Evolutionary conservation across 2,888 invertebrate genomes (phyloP).

Genomic region (Rhynchonema sp.): DNA sequence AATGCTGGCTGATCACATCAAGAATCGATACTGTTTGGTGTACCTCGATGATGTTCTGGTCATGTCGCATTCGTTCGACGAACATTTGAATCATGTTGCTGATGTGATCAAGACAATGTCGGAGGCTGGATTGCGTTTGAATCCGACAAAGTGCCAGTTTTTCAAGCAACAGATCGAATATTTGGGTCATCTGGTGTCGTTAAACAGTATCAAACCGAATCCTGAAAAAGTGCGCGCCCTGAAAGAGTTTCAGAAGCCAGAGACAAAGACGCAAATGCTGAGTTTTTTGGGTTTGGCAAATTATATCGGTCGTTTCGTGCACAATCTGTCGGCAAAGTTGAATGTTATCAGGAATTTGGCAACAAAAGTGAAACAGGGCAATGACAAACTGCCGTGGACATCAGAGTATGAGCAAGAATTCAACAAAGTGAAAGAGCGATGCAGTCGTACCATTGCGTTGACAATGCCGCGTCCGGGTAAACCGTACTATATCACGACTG

Average conservation of each 20-base stretch:
- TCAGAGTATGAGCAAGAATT: not conserved
- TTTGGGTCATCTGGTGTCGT: slow-evolving; percentile 8
- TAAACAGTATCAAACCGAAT: slow-evolving; percentile 5
- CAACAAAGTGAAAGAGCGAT: not conserved
- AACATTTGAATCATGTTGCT: slow-evolving; percentile 8
- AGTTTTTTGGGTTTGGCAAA: slow-evolving; percentile 12
- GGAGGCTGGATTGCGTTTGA: slow-evolving; percentile 5
- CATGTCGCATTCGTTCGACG: slow-evolving; percentile 7
- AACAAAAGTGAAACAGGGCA: not conserved
- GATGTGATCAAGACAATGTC: slow-evolving; percentile 7
- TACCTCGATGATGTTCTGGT: slow-evolving; percentile 17
- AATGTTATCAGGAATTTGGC: not conserved
- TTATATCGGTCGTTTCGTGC: slow-evolving; percentile 14
- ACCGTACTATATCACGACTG: not conserved
- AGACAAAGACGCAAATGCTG: slow-evolving; percentile 6
- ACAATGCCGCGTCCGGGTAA: not conserved
- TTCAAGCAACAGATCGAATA: slow-evolving; percentile 2
- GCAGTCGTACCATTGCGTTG: not conserved
- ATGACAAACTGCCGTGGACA: not conserved
- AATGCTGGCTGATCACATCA: slow-evolving; percentile 5
- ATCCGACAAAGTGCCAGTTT: slow-evolving; percentile 8
- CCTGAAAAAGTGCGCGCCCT: slow-evolving; percentile 7
- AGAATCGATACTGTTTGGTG: slow-evolving; percentile 1
- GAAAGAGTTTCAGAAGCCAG: slow-evolving; percentile 7
- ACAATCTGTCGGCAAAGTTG: not conserved